Conservation (phyloP, 2,888 invertebrate species). For the Pheosia gnoma region DNA sequence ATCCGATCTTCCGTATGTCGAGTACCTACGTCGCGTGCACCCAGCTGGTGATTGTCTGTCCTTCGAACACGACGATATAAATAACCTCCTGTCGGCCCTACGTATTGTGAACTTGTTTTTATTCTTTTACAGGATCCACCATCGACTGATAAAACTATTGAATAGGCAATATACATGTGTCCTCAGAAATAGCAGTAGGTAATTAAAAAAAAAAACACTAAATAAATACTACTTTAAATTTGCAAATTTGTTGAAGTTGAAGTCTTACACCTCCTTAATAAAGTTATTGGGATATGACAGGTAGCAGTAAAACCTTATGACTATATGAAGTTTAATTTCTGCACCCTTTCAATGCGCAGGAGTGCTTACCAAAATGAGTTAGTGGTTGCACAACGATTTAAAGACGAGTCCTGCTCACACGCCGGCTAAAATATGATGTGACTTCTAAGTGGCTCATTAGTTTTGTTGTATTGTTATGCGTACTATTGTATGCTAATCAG, state of each 20-base stretch:
- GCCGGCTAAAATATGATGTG: conserved; percentile 24
- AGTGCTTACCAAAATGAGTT: conserved; percentile 34
- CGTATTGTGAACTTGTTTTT: conserved; percentile 53
- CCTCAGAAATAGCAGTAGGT: too few species aligned
- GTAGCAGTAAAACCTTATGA: background rate
- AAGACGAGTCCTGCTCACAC: conserved; percentile 33
- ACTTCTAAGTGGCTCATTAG: conserved; percentile 36
- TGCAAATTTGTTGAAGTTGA: too few species aligned
- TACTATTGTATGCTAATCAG: too few species aligned
- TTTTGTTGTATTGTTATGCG: conserved; percentile 6
- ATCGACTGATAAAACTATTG: conserved; percentile 28
- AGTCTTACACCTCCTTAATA: too few species aligned
- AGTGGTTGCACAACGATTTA: conserved; percentile 48
- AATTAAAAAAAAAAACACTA: too few species aligned
- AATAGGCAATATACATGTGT: too few species aligned
- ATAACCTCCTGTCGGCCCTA: conserved; percentile 62
- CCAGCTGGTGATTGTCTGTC: conserved; percentile 72
- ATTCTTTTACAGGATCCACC: conserved; percentile 53
- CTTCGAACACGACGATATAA: conserved; percentile 66
- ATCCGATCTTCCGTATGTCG: conserved; percentile 12
- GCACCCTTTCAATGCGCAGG: conserved; percentile 34
- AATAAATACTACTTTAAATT: background rate
- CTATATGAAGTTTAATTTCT: conserved; percentile 12
- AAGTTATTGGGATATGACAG: too few species aligned
- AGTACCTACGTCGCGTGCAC: conserved; percentile 14